These are phyloP conservation scores for Dryomyza anilis DNA, from an alignment of 2,888 invertebrate species.

Conservation along the genomic window DNA sequence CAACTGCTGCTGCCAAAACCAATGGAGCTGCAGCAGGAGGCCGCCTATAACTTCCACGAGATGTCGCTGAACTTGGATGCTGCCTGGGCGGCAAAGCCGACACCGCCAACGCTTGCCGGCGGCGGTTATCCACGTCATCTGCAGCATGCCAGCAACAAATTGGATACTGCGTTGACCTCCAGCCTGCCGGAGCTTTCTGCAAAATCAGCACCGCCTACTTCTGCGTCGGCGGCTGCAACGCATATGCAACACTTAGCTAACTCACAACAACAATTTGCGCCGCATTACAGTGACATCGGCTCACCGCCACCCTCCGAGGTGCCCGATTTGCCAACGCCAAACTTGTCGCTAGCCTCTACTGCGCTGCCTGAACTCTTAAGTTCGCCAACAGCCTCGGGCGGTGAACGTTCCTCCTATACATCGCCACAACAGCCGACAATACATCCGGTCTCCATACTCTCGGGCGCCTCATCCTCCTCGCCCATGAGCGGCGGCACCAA, in stretches of 20 bases:
- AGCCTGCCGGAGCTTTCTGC: conserved; percentile 68
- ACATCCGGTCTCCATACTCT: conserved; percentile 54
- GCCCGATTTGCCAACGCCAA: conserved; percentile 61
- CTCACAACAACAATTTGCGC: conserved; percentile 39
- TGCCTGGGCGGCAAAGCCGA: conserved; percentile 63
- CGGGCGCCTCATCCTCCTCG: conserved; percentile 53
- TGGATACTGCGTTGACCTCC: conserved; percentile 60
- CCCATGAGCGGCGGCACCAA: conserved; percentile 46
- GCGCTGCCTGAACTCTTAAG: conserved; percentile 56
- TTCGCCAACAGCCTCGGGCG: conserved; percentile 54
- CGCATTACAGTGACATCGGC: conserved; percentile 25
- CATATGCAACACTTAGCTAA: conserved; percentile 31
- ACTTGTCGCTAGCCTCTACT: conserved; percentile 65
- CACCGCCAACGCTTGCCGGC: conserved; percentile 33
- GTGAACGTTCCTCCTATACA: conserved; percentile 52
- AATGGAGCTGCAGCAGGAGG: conserved; percentile 47
- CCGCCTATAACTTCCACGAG: conserved; percentile 67
- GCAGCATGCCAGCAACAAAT: conserved; percentile 49
- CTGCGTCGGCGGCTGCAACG: conserved; percentile 41
- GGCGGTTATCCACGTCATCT: conserved; percentile 53
- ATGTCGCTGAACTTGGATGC: conserved; percentile 65
- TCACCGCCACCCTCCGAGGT: conserved; percentile 46
- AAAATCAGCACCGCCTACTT: conserved; percentile 38
- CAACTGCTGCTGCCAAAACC: conserved; percentile 51
- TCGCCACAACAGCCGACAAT: conserved; percentile 47